Base-by-base conservation (phyloP, 2,113 vertebrate species). In the Hypocryptadius cinnamomeus region DNA sequence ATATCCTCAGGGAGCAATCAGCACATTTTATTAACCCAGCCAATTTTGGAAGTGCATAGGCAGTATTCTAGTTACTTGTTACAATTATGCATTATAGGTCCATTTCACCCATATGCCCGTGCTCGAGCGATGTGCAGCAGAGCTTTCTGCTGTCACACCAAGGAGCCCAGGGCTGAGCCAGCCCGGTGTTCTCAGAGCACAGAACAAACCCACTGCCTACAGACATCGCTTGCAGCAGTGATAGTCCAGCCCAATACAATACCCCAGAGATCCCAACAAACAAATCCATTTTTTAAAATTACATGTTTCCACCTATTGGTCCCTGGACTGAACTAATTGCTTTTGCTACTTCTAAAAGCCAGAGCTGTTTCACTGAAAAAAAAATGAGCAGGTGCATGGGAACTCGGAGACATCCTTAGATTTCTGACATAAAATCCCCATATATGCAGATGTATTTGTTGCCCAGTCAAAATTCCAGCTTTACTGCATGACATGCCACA, bases 1-100 rank as follows among this genome's bases (percentile, higher is more conserved):
- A 96, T 91, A 78, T 94, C 94, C 91, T 83, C 85, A 44, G 95
- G 91, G 95, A 96, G 94, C 93, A 78, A 94, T 94, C 82, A 90
- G 90, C 82, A 90, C 60, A 17, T 96, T 94, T 94, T 92, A 94
- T 91, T 91, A 94, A 96, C 87, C 84, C 79, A 85, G 95, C 78
- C 92, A 87, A 92, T 95, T 95, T 79, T 79, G 94, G 87, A 96
- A 96, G 87, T 83, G 94, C 91, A 82, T 4, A 89, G 74, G 28
- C 93, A 92, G 87, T 79, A 83, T 85, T 91, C 91, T 70, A 64
- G 84, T 31, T 71, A 22, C 89, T 69, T 70, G 91, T 73, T 88
- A 93, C 85, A 89, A 65, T 92, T 77, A 69, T 37, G 70, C 63
- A 37, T 57, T 69, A 37, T 3, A n/a, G 81, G 85, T 70, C 78